These are phyloP conservation scores for Spea multiplicata DNA, from an alignment of 2,113 vertebrate species.

Conservation along the genomic window DNA sequence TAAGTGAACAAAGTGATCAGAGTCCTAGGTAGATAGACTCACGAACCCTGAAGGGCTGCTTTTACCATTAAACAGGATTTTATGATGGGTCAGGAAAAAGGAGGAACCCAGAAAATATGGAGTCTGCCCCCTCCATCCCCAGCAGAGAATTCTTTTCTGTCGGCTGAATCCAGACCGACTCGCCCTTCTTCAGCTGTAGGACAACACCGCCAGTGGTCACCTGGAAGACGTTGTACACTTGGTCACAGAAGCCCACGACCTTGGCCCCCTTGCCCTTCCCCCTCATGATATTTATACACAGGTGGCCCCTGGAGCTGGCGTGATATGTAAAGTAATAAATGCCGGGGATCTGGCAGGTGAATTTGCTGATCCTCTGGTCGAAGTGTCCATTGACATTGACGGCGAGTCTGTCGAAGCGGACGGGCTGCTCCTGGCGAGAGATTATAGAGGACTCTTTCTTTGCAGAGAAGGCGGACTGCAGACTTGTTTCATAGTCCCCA, in stretches of 20 bases:
- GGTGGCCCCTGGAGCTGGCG: constrained; percentile 58
- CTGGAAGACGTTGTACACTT: constrained; percentile 55
- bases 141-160: constrained; percentile 62
- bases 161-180: constrained; percentile 65
- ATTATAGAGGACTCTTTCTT: constrained; percentile 4
- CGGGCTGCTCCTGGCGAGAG: constrained; percentile 35
- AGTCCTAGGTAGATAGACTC: background rate
- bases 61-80: background rate
- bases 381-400: constrained; percentile 57
- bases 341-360: constrained; percentile 64
- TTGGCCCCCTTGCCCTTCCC: constrained; percentile 16
- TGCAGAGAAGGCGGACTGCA: constrained; percentile 68
- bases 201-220: constrained; percentile 70
- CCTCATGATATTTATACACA: constrained; percentile 69
- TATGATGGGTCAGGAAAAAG: constrained; percentile 62
- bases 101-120: constrained; percentile 76
- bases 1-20: background rate
- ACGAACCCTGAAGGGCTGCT: background rate
- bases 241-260: constrained; percentile 73
- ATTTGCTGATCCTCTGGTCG: constrained; percentile 58
- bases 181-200: constrained; percentile 54
- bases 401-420: constrained; percentile 64
- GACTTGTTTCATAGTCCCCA: constrained; percentile 55
- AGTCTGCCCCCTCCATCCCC: constrained; percentile 65
- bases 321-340: constrained; percentile 81